A percentile compares a stretch with the other conserved stretches of the same genome.
phyloP scores from a whole-genome alignment of 2,113 vertebrate species.

The Mustela lutreola region DNA sequence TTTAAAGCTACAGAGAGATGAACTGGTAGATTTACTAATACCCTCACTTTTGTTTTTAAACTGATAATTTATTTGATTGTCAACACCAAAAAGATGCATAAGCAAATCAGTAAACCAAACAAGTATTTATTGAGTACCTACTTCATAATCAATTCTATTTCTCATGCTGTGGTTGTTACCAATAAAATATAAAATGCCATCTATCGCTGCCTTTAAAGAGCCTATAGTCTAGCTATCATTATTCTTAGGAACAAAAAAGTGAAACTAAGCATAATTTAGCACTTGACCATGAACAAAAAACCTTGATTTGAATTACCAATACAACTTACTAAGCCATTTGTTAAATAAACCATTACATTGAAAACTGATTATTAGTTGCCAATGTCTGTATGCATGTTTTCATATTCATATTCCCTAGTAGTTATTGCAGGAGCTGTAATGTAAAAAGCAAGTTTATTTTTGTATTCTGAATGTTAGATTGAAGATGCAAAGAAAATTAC shows the following conservation, averaged over 20 bases:
- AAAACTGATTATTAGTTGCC: slow-evolving; percentile 30
- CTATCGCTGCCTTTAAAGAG: neutral
- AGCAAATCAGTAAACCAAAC: slow-evolving; percentile 29
- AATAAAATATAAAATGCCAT: slow-evolving; percentile 23
- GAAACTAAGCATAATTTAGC: slow-evolving; percentile 29
- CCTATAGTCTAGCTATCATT: neutral
- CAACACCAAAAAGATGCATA: neutral
- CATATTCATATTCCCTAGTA: neutral
- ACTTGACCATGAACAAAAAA: slow-evolving; percentile 50
- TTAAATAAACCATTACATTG: slow-evolving; percentile 32
- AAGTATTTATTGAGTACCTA: slow-evolving; percentile 15
- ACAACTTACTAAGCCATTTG: slow-evolving; percentile 8
- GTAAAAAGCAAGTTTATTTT: neutral
- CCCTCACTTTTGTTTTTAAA: slow-evolving; percentile 46
- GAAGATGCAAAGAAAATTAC: neutral
- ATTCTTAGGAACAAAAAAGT: slow-evolving; percentile 40
- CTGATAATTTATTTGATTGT: neutral
- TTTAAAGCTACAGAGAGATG: neutral
- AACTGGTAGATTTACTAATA: slow-evolving; percentile 14
- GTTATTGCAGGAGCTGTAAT: neutral
- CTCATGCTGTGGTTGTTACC: neutral
- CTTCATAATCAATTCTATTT: neutral
- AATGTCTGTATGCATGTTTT: slow-evolving; percentile 16
- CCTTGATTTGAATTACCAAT: slow-evolving; percentile 45
- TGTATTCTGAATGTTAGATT: slow-evolving; percentile 40